phyloP scores from a whole-genome alignment of 2,797 vertebrate genomes.

The Yasuhikotakia modesta region DNA sequence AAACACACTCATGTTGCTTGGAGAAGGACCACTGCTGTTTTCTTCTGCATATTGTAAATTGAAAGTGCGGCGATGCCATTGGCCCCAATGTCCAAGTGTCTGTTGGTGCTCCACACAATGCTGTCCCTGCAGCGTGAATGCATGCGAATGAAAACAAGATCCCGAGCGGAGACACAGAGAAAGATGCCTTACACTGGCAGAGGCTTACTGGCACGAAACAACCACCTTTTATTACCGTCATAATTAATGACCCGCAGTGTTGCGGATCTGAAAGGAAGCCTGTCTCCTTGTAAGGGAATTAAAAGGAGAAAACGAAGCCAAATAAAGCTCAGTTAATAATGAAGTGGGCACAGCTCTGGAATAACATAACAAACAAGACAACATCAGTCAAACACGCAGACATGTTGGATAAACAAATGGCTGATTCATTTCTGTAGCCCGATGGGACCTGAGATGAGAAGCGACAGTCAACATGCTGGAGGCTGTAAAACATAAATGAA shows the following conservation, averaged over 20 bases:
- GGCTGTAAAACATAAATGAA: conserved; percentile 2
- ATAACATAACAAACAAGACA: conserved; percentile 79
- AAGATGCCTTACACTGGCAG: conserved; percentile 51
- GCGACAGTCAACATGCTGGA: conserved; percentile 63
- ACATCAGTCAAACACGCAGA: conserved; percentile 79
- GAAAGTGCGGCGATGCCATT: conserved; percentile 30
- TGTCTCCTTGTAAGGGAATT: conserved; percentile 63
- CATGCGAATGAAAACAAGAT: conserved; percentile 40
- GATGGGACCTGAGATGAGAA: conserved; percentile 81
- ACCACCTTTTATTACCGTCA: conserved; percentile 62
- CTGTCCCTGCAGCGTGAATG: conserved; percentile 50
- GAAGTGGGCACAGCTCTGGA: conserved; percentile 62
- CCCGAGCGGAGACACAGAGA: conserved; percentile 43
- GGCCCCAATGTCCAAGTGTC: conserved; percentile 45
- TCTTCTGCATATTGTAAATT: conserved; percentile 16
- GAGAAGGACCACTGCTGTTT: background rate
- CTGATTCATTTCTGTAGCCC: conserved; percentile 73
- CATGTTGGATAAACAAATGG: conserved; percentile 77
- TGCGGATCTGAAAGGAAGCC: conserved; percentile 55
- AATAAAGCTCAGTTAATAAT: conserved; percentile 59
- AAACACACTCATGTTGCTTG: conserved; percentile 24
- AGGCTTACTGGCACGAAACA: conserved; percentile 60
- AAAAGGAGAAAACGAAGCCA: conserved; percentile 57
- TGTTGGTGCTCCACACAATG: conserved; percentile 44
- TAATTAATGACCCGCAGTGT: conserved; percentile 64